Percentiles rank a stretch among this genome's conserved stretches.
These are phyloP conservation scores for Brachynemurus nebulosus DNA, from an alignment of 2,888 invertebrate genomes.

Conservation along the genomic window DNA sequence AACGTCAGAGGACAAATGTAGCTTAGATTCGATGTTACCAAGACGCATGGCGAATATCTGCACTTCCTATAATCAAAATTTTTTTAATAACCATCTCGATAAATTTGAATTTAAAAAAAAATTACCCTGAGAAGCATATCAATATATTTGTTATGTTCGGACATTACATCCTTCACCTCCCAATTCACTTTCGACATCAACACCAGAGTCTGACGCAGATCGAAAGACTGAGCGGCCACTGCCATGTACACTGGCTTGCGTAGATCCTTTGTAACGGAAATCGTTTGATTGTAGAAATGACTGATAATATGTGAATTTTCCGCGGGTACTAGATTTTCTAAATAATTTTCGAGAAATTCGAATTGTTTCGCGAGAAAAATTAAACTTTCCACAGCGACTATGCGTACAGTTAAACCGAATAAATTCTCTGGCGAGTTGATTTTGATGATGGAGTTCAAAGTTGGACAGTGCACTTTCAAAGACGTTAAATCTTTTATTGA, in stretches of 20 bases:
- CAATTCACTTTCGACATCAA: slow-evolving; percentile 91
- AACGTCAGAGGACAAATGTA: slow-evolving; percentile 57
- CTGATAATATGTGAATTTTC: slow-evolving; percentile 53
- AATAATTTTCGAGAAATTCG: slow-evolving; percentile 66
- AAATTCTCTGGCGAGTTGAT: slow-evolving; percentile 55
- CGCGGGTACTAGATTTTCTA: slow-evolving; percentile 68
- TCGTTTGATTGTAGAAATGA: slow-evolving; percentile 60
- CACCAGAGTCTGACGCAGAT: slow-evolving; percentile 57
- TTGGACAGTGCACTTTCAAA: slow-evolving; percentile 36
- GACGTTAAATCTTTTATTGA: slow-evolving; percentile 28
- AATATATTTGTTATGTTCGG: slow-evolving; percentile 83
- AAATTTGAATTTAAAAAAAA: slow-evolving; percentile 11
- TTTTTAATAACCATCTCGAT: no score
- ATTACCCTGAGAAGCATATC: slow-evolving; percentile 54
- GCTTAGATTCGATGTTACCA: slow-evolving; percentile 52
- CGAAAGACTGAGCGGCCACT: slow-evolving; percentile 66
- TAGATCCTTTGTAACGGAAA: slow-evolving; percentile 57
- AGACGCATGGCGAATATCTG: slow-evolving; percentile 68
- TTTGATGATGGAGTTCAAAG: slow-evolving; percentile 49
- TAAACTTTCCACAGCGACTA: slow-evolving; percentile 86
- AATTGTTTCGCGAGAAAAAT: slow-evolving; percentile 82
- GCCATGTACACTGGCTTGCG: slow-evolving; percentile 78
- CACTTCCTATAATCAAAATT: slow-evolving; percentile 37
- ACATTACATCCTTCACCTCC: slow-evolving; percentile 90
- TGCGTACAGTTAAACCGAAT: slow-evolving; percentile 70